Percentiles rank a stretch among this genome's conserved stretches.
phyloP scores from a whole-genome alignment of 2,888 invertebrate genomes.

The Epirrita christyi region DNA sequence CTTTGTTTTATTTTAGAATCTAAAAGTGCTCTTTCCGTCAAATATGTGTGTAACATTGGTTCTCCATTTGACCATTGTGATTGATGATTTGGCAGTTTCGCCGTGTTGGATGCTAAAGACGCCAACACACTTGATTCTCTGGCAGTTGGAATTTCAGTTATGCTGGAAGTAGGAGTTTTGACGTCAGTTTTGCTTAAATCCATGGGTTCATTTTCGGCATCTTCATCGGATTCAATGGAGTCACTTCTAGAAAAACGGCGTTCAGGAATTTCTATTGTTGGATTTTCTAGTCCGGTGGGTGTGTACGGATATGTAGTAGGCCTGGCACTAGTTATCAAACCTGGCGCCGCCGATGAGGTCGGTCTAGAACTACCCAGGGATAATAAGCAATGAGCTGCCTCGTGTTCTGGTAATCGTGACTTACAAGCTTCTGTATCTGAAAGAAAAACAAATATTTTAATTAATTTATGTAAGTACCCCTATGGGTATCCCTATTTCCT shows the following conservation, averaged over 20 bases:
- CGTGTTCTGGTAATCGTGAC: slow-evolving; percentile 91
- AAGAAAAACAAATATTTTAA: slow-evolving; percentile 28
- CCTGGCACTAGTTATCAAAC: slow-evolving; percentile 84
- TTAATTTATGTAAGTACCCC: not conserved
- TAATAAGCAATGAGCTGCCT: slow-evolving; percentile 92
- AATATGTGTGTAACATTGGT: slow-evolving; percentile 88
- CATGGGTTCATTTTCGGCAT: slow-evolving; percentile 83
- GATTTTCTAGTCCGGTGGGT: slow-evolving; percentile 64
- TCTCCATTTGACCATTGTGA: slow-evolving; percentile 85
- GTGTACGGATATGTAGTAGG: slow-evolving; percentile 89
- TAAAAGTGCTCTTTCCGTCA: slow-evolving; percentile 89
- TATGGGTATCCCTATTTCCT: not conserved
- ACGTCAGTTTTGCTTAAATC: slow-evolving; percentile 76
- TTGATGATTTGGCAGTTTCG: slow-evolving; percentile 84
- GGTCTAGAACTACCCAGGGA: slow-evolving; percentile 88
- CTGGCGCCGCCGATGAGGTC: slow-evolving; percentile 78
- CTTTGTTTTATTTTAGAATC: slow-evolving; percentile 90
- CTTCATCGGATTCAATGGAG: slow-evolving; percentile 59
- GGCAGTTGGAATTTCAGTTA: slow-evolving; percentile 85
- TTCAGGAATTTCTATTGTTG: slow-evolving; percentile 60
- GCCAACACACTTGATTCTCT: slow-evolving; percentile 86
- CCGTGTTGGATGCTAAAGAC: slow-evolving; percentile 86
- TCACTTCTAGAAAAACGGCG: slow-evolving; percentile 51
- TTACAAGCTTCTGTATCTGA: slow-evolving; percentile 88
- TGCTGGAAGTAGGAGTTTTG: slow-evolving; percentile 57